Conservation (phyloP, 2,797 vertebrate species). For the Gobionotothen gibberifrons region DNA sequence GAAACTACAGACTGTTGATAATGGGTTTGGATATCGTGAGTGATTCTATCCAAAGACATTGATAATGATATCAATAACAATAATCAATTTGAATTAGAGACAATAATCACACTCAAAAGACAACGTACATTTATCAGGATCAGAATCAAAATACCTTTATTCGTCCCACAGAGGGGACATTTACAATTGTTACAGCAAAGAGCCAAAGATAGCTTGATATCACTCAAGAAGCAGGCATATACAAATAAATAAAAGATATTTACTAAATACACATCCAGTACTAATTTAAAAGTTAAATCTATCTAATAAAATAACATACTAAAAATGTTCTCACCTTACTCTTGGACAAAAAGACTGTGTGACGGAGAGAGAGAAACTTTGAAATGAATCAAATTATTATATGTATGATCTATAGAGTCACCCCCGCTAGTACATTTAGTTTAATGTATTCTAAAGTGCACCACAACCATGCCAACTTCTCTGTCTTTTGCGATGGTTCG, state of each 20-base stretch:
- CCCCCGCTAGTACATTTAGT: constrained; percentile 14
- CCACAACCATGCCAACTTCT: constrained; percentile 16
- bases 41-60: background rate
- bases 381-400: constrained; percentile 24
- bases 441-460: constrained; percentile 44
- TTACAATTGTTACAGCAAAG: too few species aligned
- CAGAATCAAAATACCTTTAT: too few species aligned
- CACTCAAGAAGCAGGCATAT: too few species aligned
- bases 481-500: constrained; percentile 13
- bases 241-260: too few species aligned
- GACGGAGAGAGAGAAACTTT: constrained; percentile 7
- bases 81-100: too few species aligned
- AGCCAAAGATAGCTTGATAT: too few species aligned
- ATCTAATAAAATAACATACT: too few species aligned
- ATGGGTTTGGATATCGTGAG: background rate
- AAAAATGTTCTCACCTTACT: background rate
- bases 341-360: background rate
- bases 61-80: background rate
- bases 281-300: too few species aligned
- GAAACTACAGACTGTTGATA: background rate
- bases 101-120: too few species aligned
- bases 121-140: too few species aligned
- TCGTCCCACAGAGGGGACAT: too few species aligned
- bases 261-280: too few species aligned
- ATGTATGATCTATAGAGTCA: constrained; percentile 19